Percentiles rank a stretch among this genome's conserved stretches.
These are phyloP conservation scores for Drosophila pachea DNA, from an alignment of 1,140 invertebrate genomes.

Conservation along the genomic window DNA sequence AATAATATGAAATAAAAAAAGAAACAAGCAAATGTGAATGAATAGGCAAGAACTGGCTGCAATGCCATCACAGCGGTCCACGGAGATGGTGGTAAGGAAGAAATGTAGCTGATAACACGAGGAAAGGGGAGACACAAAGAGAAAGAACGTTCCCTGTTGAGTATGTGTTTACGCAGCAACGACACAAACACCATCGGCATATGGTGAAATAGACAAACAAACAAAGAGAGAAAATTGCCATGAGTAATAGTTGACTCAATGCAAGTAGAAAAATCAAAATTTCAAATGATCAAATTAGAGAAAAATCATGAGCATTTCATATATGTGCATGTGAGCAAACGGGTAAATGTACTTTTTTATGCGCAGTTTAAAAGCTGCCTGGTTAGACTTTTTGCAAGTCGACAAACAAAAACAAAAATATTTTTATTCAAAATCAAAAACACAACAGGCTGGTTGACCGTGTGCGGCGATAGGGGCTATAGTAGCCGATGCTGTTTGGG, in stretches of 20 bases:
- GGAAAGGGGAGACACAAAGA: constrained; percentile 1
- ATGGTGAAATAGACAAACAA: constrained; percentile 41
- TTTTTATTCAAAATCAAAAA: constrained; percentile 47
- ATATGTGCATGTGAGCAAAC: constrained; percentile 2
- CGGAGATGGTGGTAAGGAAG: not conserved
- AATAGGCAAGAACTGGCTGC: not conserved
- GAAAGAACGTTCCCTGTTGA: constrained; percentile 6
- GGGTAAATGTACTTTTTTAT: constrained; percentile 13
- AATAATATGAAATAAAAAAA: constrained; percentile 13
- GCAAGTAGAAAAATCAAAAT: constrained; percentile 17
- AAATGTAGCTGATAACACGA: constrained; percentile 3
- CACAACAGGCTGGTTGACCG: constrained; percentile 49
- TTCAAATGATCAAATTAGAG: constrained; percentile 22
- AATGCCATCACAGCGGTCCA: not conserved
- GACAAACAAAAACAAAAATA: constrained; percentile 37
- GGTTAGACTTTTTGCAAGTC: constrained; percentile 20
- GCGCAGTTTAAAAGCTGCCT: constrained; percentile 33
- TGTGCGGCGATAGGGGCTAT: constrained; percentile 5
- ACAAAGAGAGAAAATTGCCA: constrained; percentile 42
- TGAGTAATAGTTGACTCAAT: constrained; percentile 51
- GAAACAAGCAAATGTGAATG: not conserved
- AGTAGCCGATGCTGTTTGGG: not conserved
- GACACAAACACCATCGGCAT: constrained; percentile 18
- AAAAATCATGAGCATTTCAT: constrained; percentile 1
- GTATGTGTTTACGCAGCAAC: constrained; percentile 19